phyloP scores from a whole-genome alignment of 2,797 vertebrate genomes.

The Hydrocynus forskahlii region DNA sequence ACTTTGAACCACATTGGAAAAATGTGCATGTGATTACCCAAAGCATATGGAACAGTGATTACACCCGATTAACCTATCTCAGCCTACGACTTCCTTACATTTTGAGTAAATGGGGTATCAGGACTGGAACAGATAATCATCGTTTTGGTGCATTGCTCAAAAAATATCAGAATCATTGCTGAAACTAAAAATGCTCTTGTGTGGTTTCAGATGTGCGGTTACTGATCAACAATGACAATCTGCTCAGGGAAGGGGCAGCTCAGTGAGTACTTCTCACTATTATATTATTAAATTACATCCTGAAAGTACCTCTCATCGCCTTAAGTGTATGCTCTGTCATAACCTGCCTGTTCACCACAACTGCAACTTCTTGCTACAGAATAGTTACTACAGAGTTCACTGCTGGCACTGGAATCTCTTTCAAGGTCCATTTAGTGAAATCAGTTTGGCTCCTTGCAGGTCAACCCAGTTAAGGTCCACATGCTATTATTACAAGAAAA shows the following conservation, averaged over 20 bases:
- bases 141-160: neutral
- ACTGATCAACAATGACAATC: slow-evolving; percentile 92
- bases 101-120: neutral
- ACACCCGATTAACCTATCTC: neutral
- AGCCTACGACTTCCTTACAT: neutral
- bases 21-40: too few species aligned
- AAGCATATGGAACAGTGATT: neutral
- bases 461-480: neutral
- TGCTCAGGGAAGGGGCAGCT: slow-evolving; percentile 91
- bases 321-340: neutral
- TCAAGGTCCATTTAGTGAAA: neutral
- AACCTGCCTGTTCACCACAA: neutral
- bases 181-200: slow-evolving; percentile 23
- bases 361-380: neutral
- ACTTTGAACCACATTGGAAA: neutral
- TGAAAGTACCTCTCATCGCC: neutral
- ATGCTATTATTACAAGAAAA: neutral
- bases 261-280: slow-evolving; percentile 81
- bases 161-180: neutral
- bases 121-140: neutral
- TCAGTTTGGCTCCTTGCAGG: neutral
- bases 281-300: neutral
- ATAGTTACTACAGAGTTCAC: neutral
- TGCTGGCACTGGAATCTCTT: neutral
- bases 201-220: slow-evolving; percentile 86